Conservation (phyloP, 2,888 invertebrate genomes). For the Eledona agricola region DNA sequence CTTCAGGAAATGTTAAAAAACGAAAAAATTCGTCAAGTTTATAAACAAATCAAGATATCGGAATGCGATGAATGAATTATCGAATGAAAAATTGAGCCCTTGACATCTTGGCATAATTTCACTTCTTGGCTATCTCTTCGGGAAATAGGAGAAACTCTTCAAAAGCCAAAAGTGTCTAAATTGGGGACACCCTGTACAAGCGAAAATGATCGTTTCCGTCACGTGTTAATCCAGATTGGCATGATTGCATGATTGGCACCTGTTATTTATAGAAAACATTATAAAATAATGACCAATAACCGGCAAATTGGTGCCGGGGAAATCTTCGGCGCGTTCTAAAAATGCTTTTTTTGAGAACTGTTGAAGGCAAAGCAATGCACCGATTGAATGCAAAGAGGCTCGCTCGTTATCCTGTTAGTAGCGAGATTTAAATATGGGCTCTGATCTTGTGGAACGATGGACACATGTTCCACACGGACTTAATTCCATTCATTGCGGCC, state of each 20-base stretch:
- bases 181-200: neutral
- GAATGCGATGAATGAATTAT: too few relatives aligned
- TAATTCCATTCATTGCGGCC: slow-evolving; percentile 44
- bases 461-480: slow-evolving; percentile 14
- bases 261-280: slow-evolving; percentile 11
- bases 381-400: slow-evolving; percentile 16
- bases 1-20: too few relatives aligned
- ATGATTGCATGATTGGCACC: slow-evolving; percentile 23
- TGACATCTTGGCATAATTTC: too few relatives aligned
- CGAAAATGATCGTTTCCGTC: too few relatives aligned
- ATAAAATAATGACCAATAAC: slow-evolving; percentile 8
- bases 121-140: too few relatives aligned
- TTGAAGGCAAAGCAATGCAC: slow-evolving; percentile 20
- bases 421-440: slow-evolving; percentile 29
- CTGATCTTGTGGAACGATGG: slow-evolving; percentile 23
- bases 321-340: neutral
- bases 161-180: too few relatives aligned
- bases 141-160: too few relatives aligned
- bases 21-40: too few relatives aligned
- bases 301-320: neutral
- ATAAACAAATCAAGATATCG: too few relatives aligned
- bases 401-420: slow-evolving; percentile 47
- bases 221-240: slow-evolving; percentile 13
- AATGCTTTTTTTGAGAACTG: slow-evolving; percentile 15
- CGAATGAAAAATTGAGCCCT: too few relatives aligned